Conservation (phyloP, 2,888 invertebrate species). For the Sclerodermus sp. region DNA sequence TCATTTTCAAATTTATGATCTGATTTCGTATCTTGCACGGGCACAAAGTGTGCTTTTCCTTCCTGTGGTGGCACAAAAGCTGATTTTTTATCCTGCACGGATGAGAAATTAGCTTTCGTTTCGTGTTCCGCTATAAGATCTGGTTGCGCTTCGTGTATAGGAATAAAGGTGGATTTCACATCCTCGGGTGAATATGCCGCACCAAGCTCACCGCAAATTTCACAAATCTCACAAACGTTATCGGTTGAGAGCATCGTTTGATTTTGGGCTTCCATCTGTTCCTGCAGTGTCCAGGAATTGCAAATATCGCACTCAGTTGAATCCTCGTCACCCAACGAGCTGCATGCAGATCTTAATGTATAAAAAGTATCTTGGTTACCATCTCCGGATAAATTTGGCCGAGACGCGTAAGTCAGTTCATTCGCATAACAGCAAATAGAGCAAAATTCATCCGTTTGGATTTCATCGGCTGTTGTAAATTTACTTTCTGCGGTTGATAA, state of each 20-base stretch:
- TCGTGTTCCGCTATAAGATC: no score
- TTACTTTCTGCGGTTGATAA: conserved; percentile 39
- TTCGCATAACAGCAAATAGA: conserved; percentile 48
- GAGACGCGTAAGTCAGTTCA: conserved; percentile 10
- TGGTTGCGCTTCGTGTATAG: no score
- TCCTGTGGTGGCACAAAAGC: conserved; percentile 25
- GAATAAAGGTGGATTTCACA: neutral
- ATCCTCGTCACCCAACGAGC: conserved; percentile 49
- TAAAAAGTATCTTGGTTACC: conserved; percentile 41
- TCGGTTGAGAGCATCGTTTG: conserved; percentile 13
- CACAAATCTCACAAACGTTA: conserved; percentile 45
- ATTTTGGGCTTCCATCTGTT: conserved; percentile 32
- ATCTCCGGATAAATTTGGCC: neutral
- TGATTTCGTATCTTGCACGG: conserved; percentile 17
- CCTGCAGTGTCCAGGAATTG: conserved; percentile 45
- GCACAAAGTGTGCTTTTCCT: conserved; percentile 20
- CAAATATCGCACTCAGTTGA: conserved; percentile 54
- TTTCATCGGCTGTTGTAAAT: conserved; percentile 36
- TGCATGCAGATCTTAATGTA: conserved; percentile 43
- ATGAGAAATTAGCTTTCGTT: no score
- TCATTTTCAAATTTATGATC: conserved; percentile 22
- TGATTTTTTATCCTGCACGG: no score
- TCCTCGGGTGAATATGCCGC: conserved; percentile 1
- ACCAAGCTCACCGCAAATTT: conserved; percentile 48
- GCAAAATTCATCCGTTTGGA: conserved; percentile 47